Conservation (phyloP, 2,797 vertebrate genomes). For the Sternotherus odoratus region DNA sequence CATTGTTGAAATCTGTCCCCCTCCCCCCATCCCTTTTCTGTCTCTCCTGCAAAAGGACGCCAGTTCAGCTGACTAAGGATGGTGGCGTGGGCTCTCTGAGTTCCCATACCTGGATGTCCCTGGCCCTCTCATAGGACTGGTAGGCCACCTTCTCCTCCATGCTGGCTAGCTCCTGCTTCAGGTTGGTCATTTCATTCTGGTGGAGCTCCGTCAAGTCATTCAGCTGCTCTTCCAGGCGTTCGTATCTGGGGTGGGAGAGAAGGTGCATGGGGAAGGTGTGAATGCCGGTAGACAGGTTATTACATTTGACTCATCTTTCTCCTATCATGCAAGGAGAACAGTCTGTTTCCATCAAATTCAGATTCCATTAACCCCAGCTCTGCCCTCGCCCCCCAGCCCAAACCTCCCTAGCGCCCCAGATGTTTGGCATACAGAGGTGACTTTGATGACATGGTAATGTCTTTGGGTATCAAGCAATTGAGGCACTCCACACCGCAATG, state of each 20-base stretch:
- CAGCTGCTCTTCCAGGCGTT: conserved; percentile 96
- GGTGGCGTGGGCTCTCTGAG: accelerated
- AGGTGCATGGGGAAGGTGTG: not conserved
- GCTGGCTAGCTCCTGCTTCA: conserved; percentile 98
- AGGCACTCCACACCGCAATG: not conserved
- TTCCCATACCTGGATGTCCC: conserved; percentile 94
- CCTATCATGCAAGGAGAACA: not conserved
- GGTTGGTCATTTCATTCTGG: conserved; percentile 98
- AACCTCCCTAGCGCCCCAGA: not conserved
- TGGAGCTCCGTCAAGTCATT: conserved; percentile 97
- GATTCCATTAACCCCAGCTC: not conserved
- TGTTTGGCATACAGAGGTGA: not conserved
- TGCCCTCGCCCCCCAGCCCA: not conserved
- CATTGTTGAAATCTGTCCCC: not conserved
- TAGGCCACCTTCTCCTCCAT: conserved; percentile 99
- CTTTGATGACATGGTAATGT: not conserved
- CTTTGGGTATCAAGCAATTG: not conserved
- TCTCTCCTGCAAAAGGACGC: accelerated
- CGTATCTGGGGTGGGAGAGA: conserved; percentile 83
- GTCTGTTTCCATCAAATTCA: not conserved
- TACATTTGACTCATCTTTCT: not conserved
- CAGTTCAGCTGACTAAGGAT: accelerated
- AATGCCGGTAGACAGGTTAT: accelerated
- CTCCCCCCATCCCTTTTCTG: not conserved
- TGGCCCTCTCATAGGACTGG: conserved; percentile 96